Base-by-base conservation (phyloP, 2,888 invertebrate species). In the Drosophila dives region DNA sequence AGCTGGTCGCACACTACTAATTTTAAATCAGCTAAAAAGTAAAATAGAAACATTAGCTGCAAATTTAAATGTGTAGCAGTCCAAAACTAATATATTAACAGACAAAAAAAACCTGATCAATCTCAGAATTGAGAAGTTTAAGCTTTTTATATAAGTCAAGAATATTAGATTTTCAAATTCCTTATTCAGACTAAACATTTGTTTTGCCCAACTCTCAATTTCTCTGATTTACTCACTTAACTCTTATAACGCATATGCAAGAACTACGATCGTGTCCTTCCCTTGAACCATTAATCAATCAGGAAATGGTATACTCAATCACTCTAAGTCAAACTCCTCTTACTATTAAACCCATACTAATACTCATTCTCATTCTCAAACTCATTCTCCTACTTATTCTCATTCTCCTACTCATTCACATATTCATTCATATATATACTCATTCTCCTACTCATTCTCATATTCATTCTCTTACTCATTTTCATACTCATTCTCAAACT, bases 211-310 rank as follows among this genome's bases (percentile, higher is more conserved):
- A 6, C 12, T 42, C 26, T 10, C 17, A 26, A 29, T 26, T 26
- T 17, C 2, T 17, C 26, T 20, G 20, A 20, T 20, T 12, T 12
- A 20, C 1, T 6, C 6, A 12, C 7, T 20, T 12, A n/a, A n/a
- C 5, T 40, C n/a, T n/a, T 5, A 5, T 2, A 40, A 36, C 34
- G 49, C 26, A 62, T 64, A 33, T 36, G 58, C 42, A 42, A 56
- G 62, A 75, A 61, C 61, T 61, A 59, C 66, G 58, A 64, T 38
- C 23, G 20, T 12, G 53, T 53, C 23, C 36, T 17, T 29, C 10
- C 49, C 63, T 5, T 29, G 38, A 64, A 49, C 33, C 26, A 38
- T 86, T 75, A 86, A 86, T 72, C 75, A 75, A 75, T 84, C 72
- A 66, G 62, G 34, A 59, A 53, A 53, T 49, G 23, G 32, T 11